Evolutionary conservation across 2,797 vertebrate species (phyloP).

Genomic region (Bufotes viridis): DNA sequence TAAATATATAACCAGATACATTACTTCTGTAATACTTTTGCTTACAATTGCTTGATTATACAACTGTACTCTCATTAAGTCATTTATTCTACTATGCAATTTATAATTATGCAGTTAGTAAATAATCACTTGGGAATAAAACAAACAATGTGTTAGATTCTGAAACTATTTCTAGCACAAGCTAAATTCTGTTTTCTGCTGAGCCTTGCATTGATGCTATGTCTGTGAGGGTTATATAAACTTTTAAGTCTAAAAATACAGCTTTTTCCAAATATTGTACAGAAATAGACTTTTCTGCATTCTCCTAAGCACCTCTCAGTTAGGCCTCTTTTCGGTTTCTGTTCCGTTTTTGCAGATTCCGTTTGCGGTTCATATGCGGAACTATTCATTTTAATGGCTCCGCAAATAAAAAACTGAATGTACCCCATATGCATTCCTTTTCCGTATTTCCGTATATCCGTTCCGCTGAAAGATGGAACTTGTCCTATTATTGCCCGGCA

Average conservation of each 20-base stretch:
- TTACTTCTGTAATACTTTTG: neutral
- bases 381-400: too few species aligned
- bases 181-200: neutral
- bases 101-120: neutral
- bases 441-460: too few species aligned
- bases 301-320: constrained; percentile 49
- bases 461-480: too few species aligned
- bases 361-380: too few species aligned
- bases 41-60: neutral
- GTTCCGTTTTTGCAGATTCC: too few species aligned
- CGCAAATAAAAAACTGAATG: too few species aligned
- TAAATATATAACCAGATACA: too few species aligned
- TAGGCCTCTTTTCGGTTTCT: too few species aligned
- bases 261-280: neutral
- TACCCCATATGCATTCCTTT: too few species aligned
- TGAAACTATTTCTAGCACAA: neutral
- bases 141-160: neutral
- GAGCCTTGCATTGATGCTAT: neutral
- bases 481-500: too few species aligned
- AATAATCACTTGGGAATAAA: neutral
- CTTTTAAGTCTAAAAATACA: neutral
- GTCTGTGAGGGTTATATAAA: neutral
- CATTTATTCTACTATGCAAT: neutral
- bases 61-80: neutral
- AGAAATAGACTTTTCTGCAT: constrained; percentile 68